Evolutionary conservation across 2,888 invertebrate genomes (phyloP).

Genomic region (Sinodicranocentrus sp.): DNA sequence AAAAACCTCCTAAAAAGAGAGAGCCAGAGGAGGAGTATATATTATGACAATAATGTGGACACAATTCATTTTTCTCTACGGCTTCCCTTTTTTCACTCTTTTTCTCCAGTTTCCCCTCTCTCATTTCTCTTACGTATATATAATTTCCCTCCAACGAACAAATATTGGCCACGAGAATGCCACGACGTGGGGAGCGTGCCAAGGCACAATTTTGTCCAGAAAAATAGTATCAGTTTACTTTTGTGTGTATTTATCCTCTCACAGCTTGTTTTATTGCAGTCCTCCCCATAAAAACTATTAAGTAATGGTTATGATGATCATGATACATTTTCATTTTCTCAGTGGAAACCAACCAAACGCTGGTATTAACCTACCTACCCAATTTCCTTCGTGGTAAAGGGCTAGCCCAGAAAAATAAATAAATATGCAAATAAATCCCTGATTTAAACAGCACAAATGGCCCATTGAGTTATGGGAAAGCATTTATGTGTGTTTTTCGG

Average conservation of each 20-base stretch:
- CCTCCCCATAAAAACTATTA: conserved; percentile 49
- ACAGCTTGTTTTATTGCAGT: conserved; percentile 13
- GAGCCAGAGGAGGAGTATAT: conserved; percentile 20
- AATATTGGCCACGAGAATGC: neutral
- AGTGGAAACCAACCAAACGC: neutral
- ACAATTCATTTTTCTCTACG: conserved; percentile 48
- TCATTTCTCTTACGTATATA: no score
- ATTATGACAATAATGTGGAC: conserved; percentile 62
- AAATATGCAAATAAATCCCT: conserved; percentile 10
- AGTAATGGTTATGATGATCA: conserved; percentile 46
- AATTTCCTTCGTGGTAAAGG: neutral
- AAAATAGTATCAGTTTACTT: conserved; percentile 6
- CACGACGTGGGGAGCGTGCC: conserved; percentile 26
- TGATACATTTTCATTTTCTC: conserved; percentile 35
- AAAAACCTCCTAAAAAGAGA: neutral
- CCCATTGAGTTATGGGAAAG: conserved; percentile 31
- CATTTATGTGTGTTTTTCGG: no score
- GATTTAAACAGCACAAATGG: conserved; percentile 22
- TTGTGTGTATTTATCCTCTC: neutral
- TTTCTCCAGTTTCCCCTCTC: neutral
- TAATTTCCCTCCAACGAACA: no score
- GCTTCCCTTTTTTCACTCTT: neutral
- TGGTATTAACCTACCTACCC: conserved; percentile 3
- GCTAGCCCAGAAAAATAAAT: conserved; percentile 8
- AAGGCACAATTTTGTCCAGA: conserved; percentile 17